Evolutionary conservation across 2,113 vertebrate genomes (phyloP), one percentile per base, ranked within the genome.

Genomic region (Pygoscelis adeliae): DNA sequence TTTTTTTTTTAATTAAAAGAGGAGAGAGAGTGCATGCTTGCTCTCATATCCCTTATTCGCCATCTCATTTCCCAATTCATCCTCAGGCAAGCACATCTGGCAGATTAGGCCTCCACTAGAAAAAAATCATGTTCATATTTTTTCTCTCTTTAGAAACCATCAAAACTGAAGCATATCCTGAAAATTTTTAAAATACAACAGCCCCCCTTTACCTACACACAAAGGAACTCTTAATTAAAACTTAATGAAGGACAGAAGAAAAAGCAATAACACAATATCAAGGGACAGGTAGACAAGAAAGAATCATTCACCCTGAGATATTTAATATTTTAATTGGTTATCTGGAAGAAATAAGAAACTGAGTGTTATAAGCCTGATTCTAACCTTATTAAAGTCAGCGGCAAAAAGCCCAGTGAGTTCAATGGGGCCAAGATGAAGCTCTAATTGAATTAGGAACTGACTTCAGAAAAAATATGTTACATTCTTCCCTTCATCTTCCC

Each of bases 251-350:
- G 47, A 38, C 19, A 66, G 66, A 84, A 47, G 29, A 82, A 93
- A 94, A 93, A 77, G 49, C 38, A 85, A 29, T 83, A 88, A 80
- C 23, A 38, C 14, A 72, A 11, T 77, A 80, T 21, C 67, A 80
- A 67, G 21, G 65, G 65, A 42, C 11, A 69, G 47, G 47, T 42
- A 85, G 59, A 84, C 0, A 0, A 89, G 30, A 82, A 79, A 26
- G 26, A 93, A 91, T 16, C 9, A 3, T 79, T 85, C 78, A 73
- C 15, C 5, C 53, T 59, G 66, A 88, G 32, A 89, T 94, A 95
- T 88, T 80, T 93, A 93, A 90, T 96, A 95, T 90, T 92, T 92
- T 96, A 95, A 97, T 96, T 90, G 53, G 29, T 70, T 97, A 73
- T 97, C 80, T 96, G 96, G 93, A 93, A 96, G 58, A 93, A 97